Conservation (phyloP, 2,888 invertebrate genomes). For the Ectemnius lituratus region DNA sequence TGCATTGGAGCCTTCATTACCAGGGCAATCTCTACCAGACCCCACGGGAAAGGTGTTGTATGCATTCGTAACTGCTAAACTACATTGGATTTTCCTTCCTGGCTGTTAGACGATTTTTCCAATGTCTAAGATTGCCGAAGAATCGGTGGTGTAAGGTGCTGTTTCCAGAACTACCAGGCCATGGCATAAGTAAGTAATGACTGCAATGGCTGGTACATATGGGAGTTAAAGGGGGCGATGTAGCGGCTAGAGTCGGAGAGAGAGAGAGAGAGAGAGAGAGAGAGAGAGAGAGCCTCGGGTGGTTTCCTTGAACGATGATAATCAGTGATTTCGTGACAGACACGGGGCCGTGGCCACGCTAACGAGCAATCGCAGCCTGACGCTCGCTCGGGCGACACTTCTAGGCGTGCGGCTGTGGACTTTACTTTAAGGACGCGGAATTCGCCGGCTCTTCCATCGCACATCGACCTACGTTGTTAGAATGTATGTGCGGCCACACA, state of each 20-base stretch:
- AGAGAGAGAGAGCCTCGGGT: slow-evolving; percentile 43
- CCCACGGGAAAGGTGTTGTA: no score
- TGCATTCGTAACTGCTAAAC: no score
- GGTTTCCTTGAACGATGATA: slow-evolving; percentile 78
- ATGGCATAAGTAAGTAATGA: slow-evolving; percentile 72
- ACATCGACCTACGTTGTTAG: background rate
- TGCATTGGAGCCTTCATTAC: no score
- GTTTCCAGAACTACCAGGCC: slow-evolving; percentile 66
- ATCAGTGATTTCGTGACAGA: slow-evolving; percentile 78
- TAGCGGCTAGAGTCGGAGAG: slow-evolving; percentile 58
- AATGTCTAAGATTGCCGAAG: no score
- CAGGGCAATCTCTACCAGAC: no score
- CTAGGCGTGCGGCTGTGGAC: slow-evolving; percentile 51
- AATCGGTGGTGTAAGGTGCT: slow-evolving; percentile 38
- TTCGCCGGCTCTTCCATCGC: background rate
- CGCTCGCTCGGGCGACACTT: slow-evolving; percentile 70
- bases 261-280: slow-evolving; percentile 16
- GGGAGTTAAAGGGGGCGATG: slow-evolving; percentile 58
- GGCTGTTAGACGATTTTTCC: no score
- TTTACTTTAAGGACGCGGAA: slow-evolving; percentile 51
- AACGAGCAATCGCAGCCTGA: slow-evolving; percentile 76
- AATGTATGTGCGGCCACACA: background rate
- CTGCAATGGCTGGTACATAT: slow-evolving; percentile 69
- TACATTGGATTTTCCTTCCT: no score
- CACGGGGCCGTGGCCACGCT: slow-evolving; percentile 78